phyloP scores from a whole-genome alignment of 2,888 invertebrate species.

The Agapetus fuscipes region DNA sequence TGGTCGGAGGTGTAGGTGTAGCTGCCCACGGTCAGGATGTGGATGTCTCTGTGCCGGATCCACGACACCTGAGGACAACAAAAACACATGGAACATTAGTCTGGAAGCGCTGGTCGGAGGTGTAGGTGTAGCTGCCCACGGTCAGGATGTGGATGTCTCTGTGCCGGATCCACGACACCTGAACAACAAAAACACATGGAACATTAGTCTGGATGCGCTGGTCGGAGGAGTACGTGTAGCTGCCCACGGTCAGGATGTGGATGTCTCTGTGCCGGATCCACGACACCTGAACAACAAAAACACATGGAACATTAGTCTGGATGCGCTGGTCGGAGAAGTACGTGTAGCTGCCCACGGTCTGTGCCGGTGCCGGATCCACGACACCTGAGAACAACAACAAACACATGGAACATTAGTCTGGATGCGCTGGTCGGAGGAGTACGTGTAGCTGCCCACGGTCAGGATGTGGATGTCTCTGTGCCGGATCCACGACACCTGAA shows the following conservation, averaged over 20 bases:
- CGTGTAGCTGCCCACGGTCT: slow-evolving; percentile 64
- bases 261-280: no score
- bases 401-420: no score
- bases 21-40: slow-evolving; percentile 62
- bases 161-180: slow-evolving; percentile 74
- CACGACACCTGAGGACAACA: slow-evolving; percentile 62
- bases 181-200: no score
- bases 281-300: slow-evolving; percentile 62
- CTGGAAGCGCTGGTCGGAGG: slow-evolving; percentile 69
- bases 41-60: slow-evolving; percentile 68
- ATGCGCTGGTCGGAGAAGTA: slow-evolving; percentile 72
- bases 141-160: slow-evolving; percentile 70
- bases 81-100: no score
- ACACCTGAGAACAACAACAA: slow-evolving; percentile 65
- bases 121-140: slow-evolving; percentile 63
- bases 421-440: slow-evolving; percentile 67
- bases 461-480: slow-evolving; percentile 70
- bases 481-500: slow-evolving; percentile 69
- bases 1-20: slow-evolving; percentile 74
- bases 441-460: slow-evolving; percentile 63
- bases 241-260: no score
- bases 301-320: no score
- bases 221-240: slow-evolving; percentile 68
- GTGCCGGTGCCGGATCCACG: slow-evolving; percentile 67
- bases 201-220: slow-evolving; percentile 66